Base-by-base conservation (phyloP, 2,888 invertebrate genomes). In the Pseudoips prasinana region DNA sequence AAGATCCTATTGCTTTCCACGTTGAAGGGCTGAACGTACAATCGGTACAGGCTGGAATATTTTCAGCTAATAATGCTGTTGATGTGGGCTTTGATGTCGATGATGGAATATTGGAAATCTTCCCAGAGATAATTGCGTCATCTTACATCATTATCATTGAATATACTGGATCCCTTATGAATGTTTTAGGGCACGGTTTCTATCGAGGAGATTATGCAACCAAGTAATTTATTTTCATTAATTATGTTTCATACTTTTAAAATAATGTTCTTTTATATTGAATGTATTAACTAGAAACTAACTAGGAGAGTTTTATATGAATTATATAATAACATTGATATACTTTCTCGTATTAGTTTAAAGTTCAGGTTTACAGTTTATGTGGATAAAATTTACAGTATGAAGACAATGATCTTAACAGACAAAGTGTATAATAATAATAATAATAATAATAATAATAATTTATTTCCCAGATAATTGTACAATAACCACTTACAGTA, bases 121-220 rank as follows among this genome's bases (percentile, higher is more conserved):
- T 1, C 1, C 71, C 73, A 8, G 20, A 23, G 0, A 35, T 37
- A 19, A 0, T 8, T 7, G 63, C 63, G 1, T 49, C 47, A 2
- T 35, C 56, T 0, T 74, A 60, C 37, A 48, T 69, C 6, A 42
- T 82, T 1, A 46, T 75, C 5, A 63, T 85, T 10, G 66, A 73
- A 30, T 84, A 79, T 38, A 58, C 58, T 8, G 74, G 69, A 26
- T 28, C 29, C 5, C 25, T 82, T 3, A 25, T 50, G 0, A 42
- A 25, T 7, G 33, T 20, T 7, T 14, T 28, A 37, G 73, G 73
- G 10, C 24, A 6, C 10, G 85, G 81, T 9, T 42, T 81, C 0
- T 72, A 64, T 33, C 30, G 42, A 39, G 73, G 71, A 46, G 29
- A 29, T 10, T 67, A 46, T 10, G 29, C 27, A 37, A 51, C 69